Conservation (phyloP, 2,797 vertebrate species). For the Simalia tracyae region DNA sequence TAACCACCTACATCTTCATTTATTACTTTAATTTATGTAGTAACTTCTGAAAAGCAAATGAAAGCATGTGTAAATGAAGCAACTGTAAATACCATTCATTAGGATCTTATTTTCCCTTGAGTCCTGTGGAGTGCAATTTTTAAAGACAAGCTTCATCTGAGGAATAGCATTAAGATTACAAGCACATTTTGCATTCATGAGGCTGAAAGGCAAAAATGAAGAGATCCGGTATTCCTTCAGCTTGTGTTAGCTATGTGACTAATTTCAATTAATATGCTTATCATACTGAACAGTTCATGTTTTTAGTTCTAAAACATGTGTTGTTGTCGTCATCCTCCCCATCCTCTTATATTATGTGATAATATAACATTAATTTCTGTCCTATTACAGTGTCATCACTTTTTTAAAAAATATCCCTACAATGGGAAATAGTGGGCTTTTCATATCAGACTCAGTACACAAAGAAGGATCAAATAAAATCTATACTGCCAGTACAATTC, state of each 20-base stretch:
- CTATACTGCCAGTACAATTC: background rate
- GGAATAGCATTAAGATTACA: constrained; percentile 78
- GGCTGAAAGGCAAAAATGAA: constrained; percentile 72
- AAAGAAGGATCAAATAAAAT: constrained; percentile 9
- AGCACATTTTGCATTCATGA: constrained; percentile 80
- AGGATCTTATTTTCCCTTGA: constrained; percentile 79
- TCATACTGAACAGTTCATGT: constrained; percentile 65
- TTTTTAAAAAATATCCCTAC: constrained; percentile 17
- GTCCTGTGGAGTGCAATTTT: constrained; percentile 76
- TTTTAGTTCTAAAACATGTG: constrained; percentile 67
- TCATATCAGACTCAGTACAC: fast-evolving
- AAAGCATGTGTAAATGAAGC: constrained; percentile 67
- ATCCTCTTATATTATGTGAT: constrained; percentile 47
- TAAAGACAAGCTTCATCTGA: constrained; percentile 75
- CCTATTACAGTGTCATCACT: constrained; percentile 16
- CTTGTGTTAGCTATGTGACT: constrained; percentile 74
- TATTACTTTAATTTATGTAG: constrained; percentile 65
- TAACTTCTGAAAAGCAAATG: constrained; percentile 71
- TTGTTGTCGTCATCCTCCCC: constrained; percentile 54
- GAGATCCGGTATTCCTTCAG: constrained; percentile 70
- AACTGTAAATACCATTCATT: constrained; percentile 82
- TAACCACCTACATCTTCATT: constrained; percentile 54
- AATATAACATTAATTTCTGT: constrained; percentile 53
- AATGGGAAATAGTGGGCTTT: background rate
- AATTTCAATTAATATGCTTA: constrained; percentile 77